Conservation (phyloP, 1,140 invertebrate genomes). For the Platorchestia sp. region DNA sequence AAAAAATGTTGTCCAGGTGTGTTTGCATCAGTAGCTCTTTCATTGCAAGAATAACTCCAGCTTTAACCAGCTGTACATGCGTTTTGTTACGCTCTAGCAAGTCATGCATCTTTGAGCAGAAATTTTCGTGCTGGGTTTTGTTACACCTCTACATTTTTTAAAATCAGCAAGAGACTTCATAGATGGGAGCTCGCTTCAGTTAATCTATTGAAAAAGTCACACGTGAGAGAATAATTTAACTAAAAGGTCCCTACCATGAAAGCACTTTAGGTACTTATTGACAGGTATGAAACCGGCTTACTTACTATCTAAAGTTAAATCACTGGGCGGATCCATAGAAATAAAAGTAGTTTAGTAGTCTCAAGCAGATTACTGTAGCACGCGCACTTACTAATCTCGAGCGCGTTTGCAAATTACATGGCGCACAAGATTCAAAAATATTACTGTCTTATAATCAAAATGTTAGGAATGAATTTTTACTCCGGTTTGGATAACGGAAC, state of each 20-base stretch:
- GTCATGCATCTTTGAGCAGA: no score
- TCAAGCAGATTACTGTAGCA: background rate
- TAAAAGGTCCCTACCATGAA: background rate
- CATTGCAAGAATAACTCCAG: no score
- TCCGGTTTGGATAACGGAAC: background rate
- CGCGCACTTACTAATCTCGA: background rate
- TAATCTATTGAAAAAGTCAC: no score
- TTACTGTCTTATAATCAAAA: background rate
- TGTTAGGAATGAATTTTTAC: background rate
- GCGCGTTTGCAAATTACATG: background rate
- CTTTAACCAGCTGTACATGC: no score
- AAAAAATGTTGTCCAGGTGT: no score
- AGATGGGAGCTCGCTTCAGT: no score
- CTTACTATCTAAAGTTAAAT: background rate
- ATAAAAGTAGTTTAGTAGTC: background rate
- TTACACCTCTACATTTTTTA: no score
- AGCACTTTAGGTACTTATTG: no score
- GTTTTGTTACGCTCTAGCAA: no score
- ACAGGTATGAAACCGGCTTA: background rate
- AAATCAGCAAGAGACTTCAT: no score
- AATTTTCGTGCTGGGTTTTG: no score
- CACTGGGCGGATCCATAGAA: background rate
- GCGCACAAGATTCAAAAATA: background rate
- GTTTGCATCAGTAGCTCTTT: no score
- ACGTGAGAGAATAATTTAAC: background rate